Percentiles rank a stretch among this genome's conserved stretches.
Evolutionary conservation across 53 echinoderm and acorn worm genomes (phyloP).

Genomic region (Hippasteria phrygiana): DNA sequence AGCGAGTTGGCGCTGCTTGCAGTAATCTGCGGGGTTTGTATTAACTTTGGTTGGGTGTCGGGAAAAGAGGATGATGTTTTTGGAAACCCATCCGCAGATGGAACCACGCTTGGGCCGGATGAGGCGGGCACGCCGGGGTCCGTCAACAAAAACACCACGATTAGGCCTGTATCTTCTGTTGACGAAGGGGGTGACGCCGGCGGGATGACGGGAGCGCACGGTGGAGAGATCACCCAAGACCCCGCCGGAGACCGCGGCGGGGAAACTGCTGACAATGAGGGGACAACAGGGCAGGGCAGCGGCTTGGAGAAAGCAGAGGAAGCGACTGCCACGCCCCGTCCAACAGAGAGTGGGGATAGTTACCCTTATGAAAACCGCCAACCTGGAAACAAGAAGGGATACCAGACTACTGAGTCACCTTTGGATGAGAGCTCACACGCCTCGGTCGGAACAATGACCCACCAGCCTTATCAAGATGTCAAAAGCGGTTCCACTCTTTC

Average conservation of each 20-base stretch:
- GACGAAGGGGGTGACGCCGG: too few species aligned
- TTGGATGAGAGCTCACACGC: not conserved
- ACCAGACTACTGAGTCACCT: not conserved
- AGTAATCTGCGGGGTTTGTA: too few species aligned
- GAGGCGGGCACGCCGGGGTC: too few species aligned
- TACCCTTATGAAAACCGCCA: not conserved
- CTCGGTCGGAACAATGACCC: not conserved
- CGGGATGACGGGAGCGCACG: too few species aligned
- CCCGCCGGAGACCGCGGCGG: not conserved
- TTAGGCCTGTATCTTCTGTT: too few species aligned
- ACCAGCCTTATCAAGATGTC: not conserved
- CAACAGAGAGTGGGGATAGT: not conserved
- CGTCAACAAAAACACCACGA: too few species aligned
- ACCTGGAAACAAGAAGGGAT: not conserved
- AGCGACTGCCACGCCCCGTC: not conserved
- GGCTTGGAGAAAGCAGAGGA: not conserved
- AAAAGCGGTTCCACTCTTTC: not conserved
- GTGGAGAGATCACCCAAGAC: not conserved
- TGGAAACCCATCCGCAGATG: too few species aligned
- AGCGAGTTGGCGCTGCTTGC: too few species aligned
- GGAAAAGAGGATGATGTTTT: too few species aligned
- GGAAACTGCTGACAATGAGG: not conserved
- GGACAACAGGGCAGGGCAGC: not conserved
- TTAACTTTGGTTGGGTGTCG: too few species aligned
- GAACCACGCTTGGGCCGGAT: too few species aligned